Percentiles rank a stretch among this genome's conserved stretches.
Conservation (phyloP, 2,888 invertebrate genomes). For the Nomada ruficornis region DNA sequence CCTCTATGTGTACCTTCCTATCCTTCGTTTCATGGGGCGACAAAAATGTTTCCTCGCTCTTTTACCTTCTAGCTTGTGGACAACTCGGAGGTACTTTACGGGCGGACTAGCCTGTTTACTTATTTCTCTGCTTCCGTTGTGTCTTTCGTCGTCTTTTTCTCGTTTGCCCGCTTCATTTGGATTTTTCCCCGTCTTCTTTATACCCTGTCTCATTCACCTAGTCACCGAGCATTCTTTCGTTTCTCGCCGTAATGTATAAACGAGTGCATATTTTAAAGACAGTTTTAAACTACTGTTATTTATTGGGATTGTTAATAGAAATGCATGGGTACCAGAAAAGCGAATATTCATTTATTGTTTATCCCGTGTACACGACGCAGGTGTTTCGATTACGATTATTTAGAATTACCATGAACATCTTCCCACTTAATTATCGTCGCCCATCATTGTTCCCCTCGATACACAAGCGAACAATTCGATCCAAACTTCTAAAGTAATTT, state of each 20-base stretch:
- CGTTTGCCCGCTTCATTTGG: neutral
- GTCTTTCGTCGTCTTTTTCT: conserved; percentile 1
- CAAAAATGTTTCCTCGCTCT: conserved; percentile 67
- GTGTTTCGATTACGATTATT: too few species aligned
- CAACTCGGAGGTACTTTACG: conserved; percentile 72
- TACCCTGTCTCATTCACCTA: neutral
- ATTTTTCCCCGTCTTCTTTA: neutral
- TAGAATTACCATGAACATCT: too few species aligned
- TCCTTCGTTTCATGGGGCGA: conserved; percentile 52
- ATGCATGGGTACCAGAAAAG: too few species aligned
- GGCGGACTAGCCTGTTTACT: conserved; percentile 63
- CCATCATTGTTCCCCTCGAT: too few species aligned
- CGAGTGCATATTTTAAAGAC: too few species aligned
- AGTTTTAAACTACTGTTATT: too few species aligned
- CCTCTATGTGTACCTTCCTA: conserved; percentile 12
- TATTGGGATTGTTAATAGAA: too few species aligned
- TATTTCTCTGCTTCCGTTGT: conserved; percentile 30
- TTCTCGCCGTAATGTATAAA: neutral
- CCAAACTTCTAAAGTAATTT: neutral
- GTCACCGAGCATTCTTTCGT: neutral
- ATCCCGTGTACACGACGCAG: too few species aligned
- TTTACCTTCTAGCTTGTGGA: conserved; percentile 55
- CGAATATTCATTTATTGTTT: too few species aligned
- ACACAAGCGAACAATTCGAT: too few species aligned
- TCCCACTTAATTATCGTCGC: too few species aligned